Conservation (phyloP, 2,797 vertebrate species). For the Hypotaenidia okinawae region DNA sequence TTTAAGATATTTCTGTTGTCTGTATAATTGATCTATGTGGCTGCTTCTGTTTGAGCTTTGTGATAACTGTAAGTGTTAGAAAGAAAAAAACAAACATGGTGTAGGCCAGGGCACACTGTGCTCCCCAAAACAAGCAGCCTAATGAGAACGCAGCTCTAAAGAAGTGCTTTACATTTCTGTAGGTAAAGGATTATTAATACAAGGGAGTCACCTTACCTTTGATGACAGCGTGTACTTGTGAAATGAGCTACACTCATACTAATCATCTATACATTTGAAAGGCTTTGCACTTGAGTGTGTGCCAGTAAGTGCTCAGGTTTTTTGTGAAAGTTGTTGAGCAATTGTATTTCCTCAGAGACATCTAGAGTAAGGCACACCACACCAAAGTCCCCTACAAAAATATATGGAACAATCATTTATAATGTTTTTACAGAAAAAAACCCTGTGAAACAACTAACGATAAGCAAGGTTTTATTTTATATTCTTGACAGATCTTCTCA, state of each 20-base stretch:
- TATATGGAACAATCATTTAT: not conserved
- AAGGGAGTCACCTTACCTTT: not conserved
- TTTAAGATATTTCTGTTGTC: not conserved
- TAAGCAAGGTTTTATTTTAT: not conserved
- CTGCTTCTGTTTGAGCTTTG: not conserved
- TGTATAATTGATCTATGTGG: not conserved
- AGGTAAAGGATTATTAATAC: not conserved
- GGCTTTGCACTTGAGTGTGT: not conserved
- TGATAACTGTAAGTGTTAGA: not conserved
- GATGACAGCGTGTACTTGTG: not conserved
- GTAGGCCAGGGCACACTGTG: not conserved
- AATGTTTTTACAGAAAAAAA: not conserved
- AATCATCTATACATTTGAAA: not conserved
- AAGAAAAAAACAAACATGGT: not conserved
- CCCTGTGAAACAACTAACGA: not conserved
- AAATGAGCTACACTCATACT: not conserved
- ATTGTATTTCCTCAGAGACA: not conserved
- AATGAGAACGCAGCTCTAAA: not conserved
- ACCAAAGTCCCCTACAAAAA: not conserved
- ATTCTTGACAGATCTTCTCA: not conserved
- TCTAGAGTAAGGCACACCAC: not conserved
- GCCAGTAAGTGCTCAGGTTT: not conserved
- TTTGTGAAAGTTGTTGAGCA: not conserved
- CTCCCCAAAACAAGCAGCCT: not conserved
- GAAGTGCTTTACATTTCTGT: not conserved